These are phyloP conservation scores for Drosophila greeni DNA, from an alignment of 2,888 invertebrate genomes.

Conservation along the genomic window DNA sequence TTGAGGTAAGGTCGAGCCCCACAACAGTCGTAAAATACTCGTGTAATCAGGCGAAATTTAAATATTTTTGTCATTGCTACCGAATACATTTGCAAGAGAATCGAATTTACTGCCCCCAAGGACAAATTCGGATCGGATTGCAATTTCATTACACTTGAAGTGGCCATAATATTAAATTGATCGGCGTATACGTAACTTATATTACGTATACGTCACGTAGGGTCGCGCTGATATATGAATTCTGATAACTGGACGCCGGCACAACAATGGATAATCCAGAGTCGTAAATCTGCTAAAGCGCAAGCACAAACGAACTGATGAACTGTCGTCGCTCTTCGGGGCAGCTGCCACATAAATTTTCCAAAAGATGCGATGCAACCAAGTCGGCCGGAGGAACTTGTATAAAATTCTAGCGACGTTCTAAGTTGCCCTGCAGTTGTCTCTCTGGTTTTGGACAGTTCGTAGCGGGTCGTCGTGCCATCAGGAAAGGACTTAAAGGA, in stretches of 20 bases:
- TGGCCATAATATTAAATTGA: constrained; percentile 63
- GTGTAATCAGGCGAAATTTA: constrained; percentile 59
- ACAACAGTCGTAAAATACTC: constrained; percentile 44
- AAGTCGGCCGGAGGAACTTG: constrained; percentile 38
- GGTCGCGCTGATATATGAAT: constrained; percentile 43
- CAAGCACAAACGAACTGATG: constrained; percentile 57
- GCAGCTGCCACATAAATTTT: constrained; percentile 77
- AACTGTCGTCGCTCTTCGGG: constrained; percentile 45
- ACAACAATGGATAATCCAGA: constrained; percentile 73
- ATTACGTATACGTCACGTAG: constrained; percentile 60
- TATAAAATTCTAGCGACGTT: constrained; percentile 55
- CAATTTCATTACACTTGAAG: constrained; percentile 70
- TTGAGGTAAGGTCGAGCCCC: constrained; percentile 23
- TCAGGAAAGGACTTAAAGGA: constrained; percentile 41
- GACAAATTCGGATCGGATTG: constrained; percentile 50
- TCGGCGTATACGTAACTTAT: constrained; percentile 53
- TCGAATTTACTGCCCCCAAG: constrained; percentile 50
- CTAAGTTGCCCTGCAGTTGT: constrained; percentile 47
- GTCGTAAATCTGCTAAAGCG: constrained; percentile 72
- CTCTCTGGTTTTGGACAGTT: constrained; percentile 40
- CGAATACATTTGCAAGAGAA: constrained; percentile 32
- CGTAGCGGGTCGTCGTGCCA: constrained; percentile 18
- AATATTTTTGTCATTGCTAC: constrained; percentile 62
- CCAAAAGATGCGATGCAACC: constrained; percentile 63
- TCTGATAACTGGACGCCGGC: constrained; percentile 51